Evolutionary conservation across 2,888 invertebrate species (phyloP).

Genomic region (Cyrtodaria siliqua): DNA sequence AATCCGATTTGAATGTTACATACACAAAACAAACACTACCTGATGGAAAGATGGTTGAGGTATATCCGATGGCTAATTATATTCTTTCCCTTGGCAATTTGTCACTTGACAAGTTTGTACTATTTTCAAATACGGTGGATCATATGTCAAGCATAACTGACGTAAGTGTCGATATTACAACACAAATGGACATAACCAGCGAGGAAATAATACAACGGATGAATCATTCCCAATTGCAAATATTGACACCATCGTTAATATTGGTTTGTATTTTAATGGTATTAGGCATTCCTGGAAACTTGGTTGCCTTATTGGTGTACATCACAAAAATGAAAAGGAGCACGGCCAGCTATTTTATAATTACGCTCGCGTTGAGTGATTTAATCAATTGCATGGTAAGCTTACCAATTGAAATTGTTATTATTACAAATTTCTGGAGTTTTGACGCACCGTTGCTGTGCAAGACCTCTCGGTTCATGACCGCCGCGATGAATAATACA

Average conservation of each 20-base stretch:
- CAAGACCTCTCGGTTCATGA: conserved; percentile 41
- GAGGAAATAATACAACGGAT: conserved; percentile 10
- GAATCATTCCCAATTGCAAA: conserved; percentile 45
- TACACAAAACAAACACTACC: too few relatives aligned
- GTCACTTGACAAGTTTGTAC: too few relatives aligned
- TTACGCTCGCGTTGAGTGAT: conserved; percentile 52
- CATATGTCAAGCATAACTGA: too few relatives aligned
- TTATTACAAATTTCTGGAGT: conserved; percentile 54
- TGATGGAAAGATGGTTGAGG: too few relatives aligned
- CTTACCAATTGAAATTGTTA: conserved; percentile 47
- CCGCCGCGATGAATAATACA: conserved; percentile 57
- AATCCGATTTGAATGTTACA: too few relatives aligned
- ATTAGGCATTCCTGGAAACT: conserved; percentile 55
- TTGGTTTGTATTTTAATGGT: conserved; percentile 37
- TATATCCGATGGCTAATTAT: too few relatives aligned
- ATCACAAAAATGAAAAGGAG: conserved; percentile 58
- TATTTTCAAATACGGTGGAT: too few relatives aligned
- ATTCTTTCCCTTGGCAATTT: too few relatives aligned
- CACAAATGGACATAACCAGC: background rate
- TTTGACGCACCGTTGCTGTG: conserved; percentile 54
- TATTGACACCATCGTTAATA: conserved; percentile 51
- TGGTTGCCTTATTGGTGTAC: conserved; percentile 51
- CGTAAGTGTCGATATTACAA: background rate
- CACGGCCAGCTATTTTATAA: conserved; percentile 59
- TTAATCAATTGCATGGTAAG: conserved; percentile 47